These are phyloP conservation scores for Abramis brama DNA, from an alignment of 2,113 vertebrate genomes.

Conservation along the genomic window DNA sequence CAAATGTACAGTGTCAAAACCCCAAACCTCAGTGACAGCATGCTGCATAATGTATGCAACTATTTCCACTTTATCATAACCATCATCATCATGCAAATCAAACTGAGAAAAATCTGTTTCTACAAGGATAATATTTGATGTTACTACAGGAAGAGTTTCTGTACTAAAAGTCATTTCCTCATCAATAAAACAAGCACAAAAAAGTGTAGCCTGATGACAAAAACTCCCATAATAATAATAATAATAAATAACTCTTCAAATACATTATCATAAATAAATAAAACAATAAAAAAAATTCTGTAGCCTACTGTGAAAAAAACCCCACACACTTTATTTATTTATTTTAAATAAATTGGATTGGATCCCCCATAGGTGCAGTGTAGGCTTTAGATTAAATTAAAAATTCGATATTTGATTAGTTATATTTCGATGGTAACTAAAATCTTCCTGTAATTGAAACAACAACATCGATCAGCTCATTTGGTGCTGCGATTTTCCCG, in stretches of 20 bases:
- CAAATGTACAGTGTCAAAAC: neutral
- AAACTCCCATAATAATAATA: neutral
- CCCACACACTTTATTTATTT: too few relatives aligned
- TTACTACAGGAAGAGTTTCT: neutral
- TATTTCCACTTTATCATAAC: neutral
- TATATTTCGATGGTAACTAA: too few relatives aligned
- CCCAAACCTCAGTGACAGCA: neutral
- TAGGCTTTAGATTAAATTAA: neutral
- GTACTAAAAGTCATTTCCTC: neutral
- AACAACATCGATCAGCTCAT: neutral
- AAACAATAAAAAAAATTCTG: neutral
- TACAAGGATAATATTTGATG: neutral
- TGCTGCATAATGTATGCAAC: neutral
- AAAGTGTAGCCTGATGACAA: neutral
- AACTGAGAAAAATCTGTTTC: neutral
- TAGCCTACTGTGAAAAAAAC: too few relatives aligned
- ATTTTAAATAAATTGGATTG: too few relatives aligned
- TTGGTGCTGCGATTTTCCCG: constrained; percentile 38
- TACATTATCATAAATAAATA: too few relatives aligned
- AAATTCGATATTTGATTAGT: neutral
- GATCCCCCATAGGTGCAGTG: neutral
- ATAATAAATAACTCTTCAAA: neutral
- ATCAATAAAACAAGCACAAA: neutral
- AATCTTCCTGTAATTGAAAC: neutral
- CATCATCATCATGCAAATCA: neutral